Conservation (phyloP, 2,797 vertebrate species). For the Zonotrichia albicollis region DNA sequence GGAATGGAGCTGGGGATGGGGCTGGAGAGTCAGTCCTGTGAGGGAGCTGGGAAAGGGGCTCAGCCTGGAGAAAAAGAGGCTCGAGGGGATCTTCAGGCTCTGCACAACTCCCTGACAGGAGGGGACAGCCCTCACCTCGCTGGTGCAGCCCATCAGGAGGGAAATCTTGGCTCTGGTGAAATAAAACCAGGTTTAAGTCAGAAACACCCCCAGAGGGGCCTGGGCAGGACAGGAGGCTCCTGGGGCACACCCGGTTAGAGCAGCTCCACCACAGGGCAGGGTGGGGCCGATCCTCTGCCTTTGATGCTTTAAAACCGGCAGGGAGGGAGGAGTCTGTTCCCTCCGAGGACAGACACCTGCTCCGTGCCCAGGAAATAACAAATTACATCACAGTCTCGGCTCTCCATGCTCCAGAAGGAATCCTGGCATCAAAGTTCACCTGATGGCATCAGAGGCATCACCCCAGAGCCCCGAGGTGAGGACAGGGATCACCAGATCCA, state of each 20-base stretch:
- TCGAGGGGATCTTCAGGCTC: background rate
- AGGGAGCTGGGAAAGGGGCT: background rate
- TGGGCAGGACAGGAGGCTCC: background rate
- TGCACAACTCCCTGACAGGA: background rate
- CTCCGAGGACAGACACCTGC: background rate
- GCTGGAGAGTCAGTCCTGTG: background rate
- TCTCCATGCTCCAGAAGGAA: background rate
- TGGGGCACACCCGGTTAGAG: fast-evolving
- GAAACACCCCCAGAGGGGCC: fast-evolving
- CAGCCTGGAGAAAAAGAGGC: background rate
- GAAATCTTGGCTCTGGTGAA: background rate
- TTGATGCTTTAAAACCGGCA: background rate
- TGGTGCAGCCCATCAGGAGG: background rate
- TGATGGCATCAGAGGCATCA: fast-evolving
- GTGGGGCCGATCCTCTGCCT: background rate
- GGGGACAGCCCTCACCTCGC: fast-evolving
- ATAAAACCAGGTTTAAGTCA: background rate
- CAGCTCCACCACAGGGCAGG: background rate
- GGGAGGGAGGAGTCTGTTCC: background rate
- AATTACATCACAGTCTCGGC: background rate
- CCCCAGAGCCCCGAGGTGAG: background rate
- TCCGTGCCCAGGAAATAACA: background rate
- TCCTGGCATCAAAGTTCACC: background rate
- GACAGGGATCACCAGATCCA: background rate
- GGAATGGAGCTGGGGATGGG: background rate